Evolutionary conservation across 1,140 invertebrate genomes (phyloP).

Genomic region (Pteromalus puparum): DNA sequence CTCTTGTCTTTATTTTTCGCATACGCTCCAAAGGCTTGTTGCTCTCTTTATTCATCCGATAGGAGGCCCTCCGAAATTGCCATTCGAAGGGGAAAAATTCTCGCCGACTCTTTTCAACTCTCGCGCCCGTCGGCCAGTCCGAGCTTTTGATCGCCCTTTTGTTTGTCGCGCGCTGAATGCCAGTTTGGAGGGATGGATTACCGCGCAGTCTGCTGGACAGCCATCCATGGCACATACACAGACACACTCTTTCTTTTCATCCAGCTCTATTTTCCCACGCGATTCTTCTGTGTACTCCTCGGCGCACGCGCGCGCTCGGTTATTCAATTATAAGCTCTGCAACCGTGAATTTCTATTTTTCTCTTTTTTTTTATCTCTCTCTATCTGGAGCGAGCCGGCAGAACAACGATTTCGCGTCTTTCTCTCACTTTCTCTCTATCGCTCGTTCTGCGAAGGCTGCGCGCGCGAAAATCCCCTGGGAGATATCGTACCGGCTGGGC

Average conservation of each 20-base stretch:
- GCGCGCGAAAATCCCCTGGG: conserved; percentile 7
- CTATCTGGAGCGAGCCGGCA: conserved; percentile 36
- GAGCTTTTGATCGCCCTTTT: conserved; percentile 66
- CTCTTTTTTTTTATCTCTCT: conserved; percentile 24
- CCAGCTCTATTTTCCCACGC: conserved; percentile 34
- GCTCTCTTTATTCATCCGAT: not conserved
- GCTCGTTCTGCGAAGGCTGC: not conserved
- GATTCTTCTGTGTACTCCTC: conserved; percentile 49
- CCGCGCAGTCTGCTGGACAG: conserved; percentile 50
- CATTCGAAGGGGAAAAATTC: conserved; percentile 54
- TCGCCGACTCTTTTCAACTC: conserved; percentile 59
- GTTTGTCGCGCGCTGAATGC: conserved; percentile 63
- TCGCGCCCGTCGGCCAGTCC: conserved; percentile 13
- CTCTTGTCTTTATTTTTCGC: conserved; percentile 5
- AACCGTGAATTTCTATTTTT: conserved; percentile 54
- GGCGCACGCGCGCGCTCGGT: not conserved
- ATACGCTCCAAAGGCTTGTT: conserved; percentile 5
- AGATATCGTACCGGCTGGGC: not conserved
- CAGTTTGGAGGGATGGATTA: conserved; percentile 64
- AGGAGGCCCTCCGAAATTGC: conserved; percentile 33
- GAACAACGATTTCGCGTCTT: not conserved
- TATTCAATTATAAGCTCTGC: conserved; percentile 58
- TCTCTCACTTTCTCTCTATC: not conserved
- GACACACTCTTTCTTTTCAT: not conserved
- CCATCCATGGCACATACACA: not conserved